Evolutionary conservation across 2,113 vertebrate genomes (phyloP).

Genomic region (Erythrocercus mccallii): DNA sequence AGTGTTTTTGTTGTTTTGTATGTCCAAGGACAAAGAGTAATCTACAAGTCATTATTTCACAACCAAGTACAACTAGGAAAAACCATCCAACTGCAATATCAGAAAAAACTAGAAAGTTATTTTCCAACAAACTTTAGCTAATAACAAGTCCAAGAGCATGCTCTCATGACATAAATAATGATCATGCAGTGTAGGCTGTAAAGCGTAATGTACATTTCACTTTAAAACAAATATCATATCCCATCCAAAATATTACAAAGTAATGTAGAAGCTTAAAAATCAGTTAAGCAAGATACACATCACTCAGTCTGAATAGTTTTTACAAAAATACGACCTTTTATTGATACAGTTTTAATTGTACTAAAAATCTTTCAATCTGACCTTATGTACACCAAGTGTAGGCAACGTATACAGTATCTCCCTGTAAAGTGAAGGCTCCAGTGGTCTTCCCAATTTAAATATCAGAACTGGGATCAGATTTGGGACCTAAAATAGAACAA

Average conservation of each 20-base stretch:
- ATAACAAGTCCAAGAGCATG: neutral
- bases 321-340: neutral
- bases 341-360: neutral
- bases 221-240: neutral
- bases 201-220: neutral
- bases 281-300: neutral
- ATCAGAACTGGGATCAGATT: slow-evolving; percentile 86
- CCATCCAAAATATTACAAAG: neutral
- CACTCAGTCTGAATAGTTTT: neutral
- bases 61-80: neutral
- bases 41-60: neutral
- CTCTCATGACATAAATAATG: neutral
- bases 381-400: slow-evolving; percentile 89
- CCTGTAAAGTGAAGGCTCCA: slow-evolving; percentile 75
- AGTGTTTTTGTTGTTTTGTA: neutral
- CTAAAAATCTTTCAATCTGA: slow-evolving; percentile 52
- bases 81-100: neutral
- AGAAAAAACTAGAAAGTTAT: neutral
- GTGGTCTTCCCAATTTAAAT: slow-evolving; percentile 84
- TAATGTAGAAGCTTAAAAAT: neutral
- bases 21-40: neutral
- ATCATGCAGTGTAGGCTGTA: neutral
- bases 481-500: slow-evolving; percentile 80
- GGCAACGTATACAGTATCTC: slow-evolving; percentile 87
- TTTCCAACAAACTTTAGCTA: neutral